Base-by-base conservation (phyloP, 2,113 vertebrate species). In the Tichodroma muraria region DNA sequence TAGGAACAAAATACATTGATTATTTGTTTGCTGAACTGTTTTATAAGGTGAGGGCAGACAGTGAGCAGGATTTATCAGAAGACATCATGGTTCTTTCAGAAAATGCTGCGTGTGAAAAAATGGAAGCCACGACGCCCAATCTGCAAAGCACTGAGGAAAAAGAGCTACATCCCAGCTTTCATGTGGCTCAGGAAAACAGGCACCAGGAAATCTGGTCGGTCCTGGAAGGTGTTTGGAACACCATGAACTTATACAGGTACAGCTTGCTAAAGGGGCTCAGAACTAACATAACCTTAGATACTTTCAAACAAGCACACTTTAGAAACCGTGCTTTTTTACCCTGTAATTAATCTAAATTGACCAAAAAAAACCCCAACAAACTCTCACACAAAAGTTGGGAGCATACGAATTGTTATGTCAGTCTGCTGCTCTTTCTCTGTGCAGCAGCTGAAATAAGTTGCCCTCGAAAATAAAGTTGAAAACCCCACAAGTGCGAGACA, bases 181-280 rank as follows among this genome's bases (percentile, higher is more conserved):
- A 86, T n/a, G 93, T 70, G 57, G 33, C 93, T 61, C 79, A 90
- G 10, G 82, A 95, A 87, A 98, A 90, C 65, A 97, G 96, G 65
- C 97, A 97, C 95, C 97, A 98, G 95, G 98, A 99, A 92, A 98
- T 99, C 93, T 99, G 99, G 99, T 96, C 98, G 6, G 77, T 99
- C 88, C 98, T 99, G 96, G 98, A 99, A 94, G 98, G 94, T 95
- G 97, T 99, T 94, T 99, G 99, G 99, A 98, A 95, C 82, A 97
- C 97, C 40, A 95, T 98, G 70, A 98, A 95, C 95, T 93, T 97
- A 47, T 97, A 97, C 95, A 99, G 99, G 99, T 99, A 98, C 7
- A 19, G 68, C 68, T 31, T 90, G 60, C 88, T 80, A 9, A 89
- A 66, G 87, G 22, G 44, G 52, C 64, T 37, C 40, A 60, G 22